Conservation (phyloP, 1,140 invertebrate genomes). For the Prorops nasuta region DNA sequence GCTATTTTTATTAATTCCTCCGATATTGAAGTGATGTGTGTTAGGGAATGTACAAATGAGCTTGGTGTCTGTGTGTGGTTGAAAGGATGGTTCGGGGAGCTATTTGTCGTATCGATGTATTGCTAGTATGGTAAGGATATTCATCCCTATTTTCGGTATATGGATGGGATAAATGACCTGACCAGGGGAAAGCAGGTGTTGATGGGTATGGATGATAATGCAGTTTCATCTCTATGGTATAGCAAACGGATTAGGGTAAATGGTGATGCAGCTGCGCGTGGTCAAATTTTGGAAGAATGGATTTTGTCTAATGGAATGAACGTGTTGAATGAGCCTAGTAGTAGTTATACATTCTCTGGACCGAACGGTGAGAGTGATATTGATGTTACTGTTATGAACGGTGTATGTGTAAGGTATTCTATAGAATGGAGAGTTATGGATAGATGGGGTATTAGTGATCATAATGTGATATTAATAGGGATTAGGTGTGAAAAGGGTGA, state of each 20-base stretch:
- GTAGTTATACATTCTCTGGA: slow-evolving; percentile 8
- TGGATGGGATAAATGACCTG: background rate
- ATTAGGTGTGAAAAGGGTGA: background rate
- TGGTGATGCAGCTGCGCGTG: background rate
- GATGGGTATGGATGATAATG: background rate
- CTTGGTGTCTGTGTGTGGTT: background rate
- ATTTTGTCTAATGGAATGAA: background rate
- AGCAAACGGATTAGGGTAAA: background rate
- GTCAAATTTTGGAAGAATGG: background rate
- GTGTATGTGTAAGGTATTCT: background rate
- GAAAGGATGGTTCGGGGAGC: background rate
- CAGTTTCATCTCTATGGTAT: background rate
- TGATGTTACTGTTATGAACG: slow-evolving; percentile 5
- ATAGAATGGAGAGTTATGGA: background rate
- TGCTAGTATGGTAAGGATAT: background rate
- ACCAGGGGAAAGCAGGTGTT: background rate
- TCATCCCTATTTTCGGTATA: background rate
- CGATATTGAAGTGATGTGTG: background rate
- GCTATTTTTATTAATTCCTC: background rate
- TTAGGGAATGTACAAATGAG: background rate
- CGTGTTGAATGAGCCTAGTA: slow-evolving; percentile 10
- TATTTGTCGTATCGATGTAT: background rate
- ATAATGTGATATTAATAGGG: slow-evolving; percentile 1
- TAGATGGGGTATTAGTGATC: slow-evolving; percentile 3
- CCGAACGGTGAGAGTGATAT: slow-evolving; percentile 13